Evolutionary conservation across 2,888 invertebrate genomes (phyloP).

Genomic region (Drosophila melanosoma): DNA sequence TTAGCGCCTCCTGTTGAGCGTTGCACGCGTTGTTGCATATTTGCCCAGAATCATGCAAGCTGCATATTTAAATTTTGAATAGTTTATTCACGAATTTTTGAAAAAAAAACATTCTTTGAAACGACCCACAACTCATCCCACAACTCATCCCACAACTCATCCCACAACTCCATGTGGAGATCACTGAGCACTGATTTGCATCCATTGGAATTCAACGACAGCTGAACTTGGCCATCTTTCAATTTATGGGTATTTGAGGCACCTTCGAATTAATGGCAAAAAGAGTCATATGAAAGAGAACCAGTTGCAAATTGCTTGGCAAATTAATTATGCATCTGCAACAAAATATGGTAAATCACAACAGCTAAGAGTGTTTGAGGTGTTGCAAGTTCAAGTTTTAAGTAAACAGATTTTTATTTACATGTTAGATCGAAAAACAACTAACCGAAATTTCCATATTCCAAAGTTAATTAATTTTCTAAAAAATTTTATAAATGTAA

Average conservation of each 20-base stretch:
- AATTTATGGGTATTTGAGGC: not conserved
- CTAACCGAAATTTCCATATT: too few species aligned
- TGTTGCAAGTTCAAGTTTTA: not conserved
- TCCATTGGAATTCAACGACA: not conserved
- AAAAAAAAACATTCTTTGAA: slow-evolving; percentile 21
- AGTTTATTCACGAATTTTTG: slow-evolving; percentile 37
- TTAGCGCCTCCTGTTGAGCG: slow-evolving; percentile 13
- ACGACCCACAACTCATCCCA: not conserved
- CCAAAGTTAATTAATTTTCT: too few species aligned
- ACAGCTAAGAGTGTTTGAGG: not conserved
- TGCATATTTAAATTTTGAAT: slow-evolving; percentile 67
- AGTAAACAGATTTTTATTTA: too few species aligned
- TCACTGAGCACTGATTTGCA: not conserved
- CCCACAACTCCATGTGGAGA: not conserved
- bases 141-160: too few species aligned
- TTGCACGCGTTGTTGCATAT: slow-evolving; percentile 56
- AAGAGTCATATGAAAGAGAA: too few species aligned
- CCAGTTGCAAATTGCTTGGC: not conserved
- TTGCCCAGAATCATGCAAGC: slow-evolving; percentile 66
- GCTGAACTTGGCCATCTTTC: too few species aligned
- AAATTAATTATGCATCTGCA: not conserved
- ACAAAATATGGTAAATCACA: not conserved
- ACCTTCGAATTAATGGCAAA: not conserved
- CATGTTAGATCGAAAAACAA: too few species aligned
- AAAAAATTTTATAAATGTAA: too few species aligned